Base-by-base conservation (phyloP, 2,113 vertebrate species). In the Semnornis frantzii region DNA sequence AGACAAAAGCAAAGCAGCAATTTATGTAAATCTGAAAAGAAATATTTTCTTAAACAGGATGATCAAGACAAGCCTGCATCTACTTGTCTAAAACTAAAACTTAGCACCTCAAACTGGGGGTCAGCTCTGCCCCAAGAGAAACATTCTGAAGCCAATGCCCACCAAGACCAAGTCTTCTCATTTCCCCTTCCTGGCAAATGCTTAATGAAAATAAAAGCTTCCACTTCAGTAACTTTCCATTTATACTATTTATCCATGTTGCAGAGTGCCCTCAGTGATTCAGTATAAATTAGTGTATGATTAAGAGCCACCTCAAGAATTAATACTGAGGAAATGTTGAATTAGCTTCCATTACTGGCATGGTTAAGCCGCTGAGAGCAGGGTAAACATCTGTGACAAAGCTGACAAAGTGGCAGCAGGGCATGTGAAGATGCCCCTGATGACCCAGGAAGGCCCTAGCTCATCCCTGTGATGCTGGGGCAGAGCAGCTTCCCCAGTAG, bases 181-280 rank as follows among this genome's bases (percentile, higher is more conserved):
- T 92, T 94, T 44, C 25, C 58, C 31, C 46, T 63, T 7, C 2
- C 0, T 79, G 33, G 30, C 33, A 70, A 91, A 75, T 0, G 0
- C 33, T 87, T 92, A 90, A 92, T 72, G 66, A 28, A 74, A 87
- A 68, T 80, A 76, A 72, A 63, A 83, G 59, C 28, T 90, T 94
- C 81, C 74, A 59, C 66, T 82, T 93, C 90, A 93, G 74, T 50
- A 89, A 31, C 87, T 73, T 89, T 81, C 73, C 55, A 75, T 92
- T 90, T 85, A 62, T 74, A 82, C 5, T 5, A 66, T 74, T 89
- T 57, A 83, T 37, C 71, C 5, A 0, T 44, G 68, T 82, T 70
- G 64, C 60, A 94, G 54, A 30, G 66, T 83, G 89, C 46, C 77
- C 83, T 13, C 39, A 76, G 21, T 16, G 33, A 48, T 80, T 77